These are phyloP conservation scores for Macrotrachela quadricornifera DNA, from an alignment of 1,140 invertebrate genomes.

Conservation along the genomic window DNA sequence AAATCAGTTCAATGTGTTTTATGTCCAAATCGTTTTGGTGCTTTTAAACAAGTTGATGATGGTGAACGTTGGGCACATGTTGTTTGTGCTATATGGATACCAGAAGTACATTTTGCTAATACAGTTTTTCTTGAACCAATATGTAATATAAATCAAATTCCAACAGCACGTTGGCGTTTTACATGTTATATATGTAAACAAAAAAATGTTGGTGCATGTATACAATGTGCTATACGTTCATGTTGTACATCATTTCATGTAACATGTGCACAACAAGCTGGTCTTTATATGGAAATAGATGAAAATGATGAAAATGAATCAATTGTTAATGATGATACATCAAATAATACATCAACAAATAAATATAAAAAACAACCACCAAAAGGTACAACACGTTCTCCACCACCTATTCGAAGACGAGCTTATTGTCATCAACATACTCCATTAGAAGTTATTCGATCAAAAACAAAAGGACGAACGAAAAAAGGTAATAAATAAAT, in stretches of 20 bases:
- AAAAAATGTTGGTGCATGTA: conserved; percentile 74
- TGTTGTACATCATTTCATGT: conserved; percentile 95
- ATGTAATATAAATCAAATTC: conserved; percentile 81
- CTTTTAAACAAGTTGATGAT: conserved; percentile 92
- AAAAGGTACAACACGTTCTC: not conserved
- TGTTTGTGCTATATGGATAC: conserved; percentile 93
- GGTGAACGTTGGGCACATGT: conserved; percentile 82
- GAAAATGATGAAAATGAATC: conserved; percentile 30
- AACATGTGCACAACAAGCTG: conserved; percentile 88
- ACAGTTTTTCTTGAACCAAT: conserved; percentile 74
- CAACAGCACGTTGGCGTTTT: conserved; percentile 73
- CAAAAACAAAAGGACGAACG: not conserved
- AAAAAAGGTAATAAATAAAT: conserved; percentile 14
- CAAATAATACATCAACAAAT: not conserved
- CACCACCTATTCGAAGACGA: conserved; percentile 55
- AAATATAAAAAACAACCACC: not conserved
- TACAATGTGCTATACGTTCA: conserved; percentile 85
- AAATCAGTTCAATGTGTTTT: conserved; percentile 80
- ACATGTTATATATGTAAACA: conserved; percentile 90
- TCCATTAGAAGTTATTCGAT: conserved; percentile 33
- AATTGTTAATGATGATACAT: not conserved
- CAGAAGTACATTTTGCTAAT: conserved; percentile 90
- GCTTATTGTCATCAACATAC: conserved; percentile 86
- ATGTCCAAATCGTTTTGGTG: conserved; percentile 90
- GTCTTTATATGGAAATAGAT: conserved; percentile 83